Base-by-base conservation (phyloP, 2,797 vertebrate genomes). In the Megaceryle alcyon region DNA sequence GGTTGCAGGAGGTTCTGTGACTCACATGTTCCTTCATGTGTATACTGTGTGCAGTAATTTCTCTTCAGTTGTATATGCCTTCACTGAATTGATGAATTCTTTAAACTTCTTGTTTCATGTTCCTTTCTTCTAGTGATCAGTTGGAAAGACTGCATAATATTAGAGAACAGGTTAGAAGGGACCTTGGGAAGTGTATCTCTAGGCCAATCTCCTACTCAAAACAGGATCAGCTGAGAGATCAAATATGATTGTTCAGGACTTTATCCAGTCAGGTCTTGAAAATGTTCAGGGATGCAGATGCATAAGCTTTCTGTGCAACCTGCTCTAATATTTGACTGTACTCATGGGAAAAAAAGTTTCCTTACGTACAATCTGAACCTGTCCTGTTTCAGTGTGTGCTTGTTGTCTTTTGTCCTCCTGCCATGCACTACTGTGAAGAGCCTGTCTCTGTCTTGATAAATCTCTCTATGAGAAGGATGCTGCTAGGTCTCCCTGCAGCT, bases 1-100 rank as follows among this genome's bases (percentile, higher is more conserved):
- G 63, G 2, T 73, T 0, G 0, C 26, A 33, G 57, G 26, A 59
- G 25, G 6, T 48, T 70, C 51, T 68, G 0, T 59, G 33, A 20
- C 48, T 87, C 12, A 15, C 3, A 0, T 41, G 6, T n/a, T 65
- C 41, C 75, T 72, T 43, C 56, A 23, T 28, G 35, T 51, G 70
- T 80, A 8, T 9, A 6, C 6, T 63, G 10, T 29, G 23, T 54
- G 51, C 54, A 51, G 12, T n/a, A 28, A 31, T 65, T 88, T 61
- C 69, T 81, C 2, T 51, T 70, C 26, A 77, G 17, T 18, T 76
- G 13, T 56, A 26, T 51, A 6, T 59, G 10, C 44, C n/a, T 66
- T 59, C 29, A 54, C 3, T 76, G 59, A 79, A 70, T 35, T 39
- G 7, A 54, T 57, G 21, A 46, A 21, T 85, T 82, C 29, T 63